Base-by-base conservation (phyloP, 2,797 vertebrate species). In the Eulemur albifrons region DNA sequence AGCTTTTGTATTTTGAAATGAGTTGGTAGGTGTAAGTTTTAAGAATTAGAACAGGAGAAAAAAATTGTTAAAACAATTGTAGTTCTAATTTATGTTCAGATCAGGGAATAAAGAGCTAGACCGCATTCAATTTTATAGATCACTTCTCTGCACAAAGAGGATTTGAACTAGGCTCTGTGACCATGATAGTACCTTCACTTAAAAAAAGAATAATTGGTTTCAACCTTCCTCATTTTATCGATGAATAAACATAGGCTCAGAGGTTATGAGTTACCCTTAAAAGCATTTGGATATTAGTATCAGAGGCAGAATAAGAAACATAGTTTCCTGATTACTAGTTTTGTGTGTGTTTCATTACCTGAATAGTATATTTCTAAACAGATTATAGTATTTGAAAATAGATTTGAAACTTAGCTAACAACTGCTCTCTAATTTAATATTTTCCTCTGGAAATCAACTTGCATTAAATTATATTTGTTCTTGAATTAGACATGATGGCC, bases 21-120 rank as follows among this genome's bases (percentile, higher is more conserved):
- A 96, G 27, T 84, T 96, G 61, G 35, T 90, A 59, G 35, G 8
- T 90, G n/a, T 90, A 94, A 90, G 48, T 91, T 94, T 93, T 93
- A 96, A 95, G 59, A 91, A 12, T 54, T 83, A 90, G 45, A 88
- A 77, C 21, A 81, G n/a, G 40, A 79, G n/a, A 57, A 91, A 92
- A 73, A 94, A 40, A 81, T 43, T 63, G 43, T 79, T 83, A 89
- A 88, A 80, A 35, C 20, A 92, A 32, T n/a, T 85, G 38, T 18
- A 69, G 72, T 69, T 95, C 17, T 13, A 84, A 61, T 67, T 84
- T 84, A 76, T 81, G 48, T 95, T 97, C 89, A 95, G 73, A 82
- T 97, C 59, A 76, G 32, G 75, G 69, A 73, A 75, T 80, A 69
- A 80, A 87, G 65, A 84, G 57, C 12, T 23, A 45, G 59, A 73